Base-by-base conservation (phyloP, 2,797 vertebrate genomes). In the Xyrichtys novacula region DNA sequence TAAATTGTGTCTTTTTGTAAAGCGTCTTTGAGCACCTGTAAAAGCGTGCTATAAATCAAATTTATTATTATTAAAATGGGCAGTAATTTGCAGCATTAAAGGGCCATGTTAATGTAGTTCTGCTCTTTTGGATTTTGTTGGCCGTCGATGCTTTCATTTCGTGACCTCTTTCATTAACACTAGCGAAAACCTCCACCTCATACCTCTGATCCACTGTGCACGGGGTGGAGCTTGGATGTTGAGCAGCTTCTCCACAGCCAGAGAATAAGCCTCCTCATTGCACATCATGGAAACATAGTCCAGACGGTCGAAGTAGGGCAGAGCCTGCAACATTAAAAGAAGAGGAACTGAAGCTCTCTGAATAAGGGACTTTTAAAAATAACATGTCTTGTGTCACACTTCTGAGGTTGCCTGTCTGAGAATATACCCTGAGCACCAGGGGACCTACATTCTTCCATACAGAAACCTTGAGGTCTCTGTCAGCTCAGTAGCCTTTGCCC, bases 221-320 rank as follows among this genome's bases (percentile, higher is more conserved):
- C 97, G 93, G 1, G 29, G 71, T 0, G 97, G 97, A 0, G 96
- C 95, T 15, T 91, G 92, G 89, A 99, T 97, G 85, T 99, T 98
- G 16, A 99, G 95, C 64, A 99, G 89, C 74, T 95, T 98, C 87
- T 98, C 97, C 76, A 99, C 96, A 0, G 97, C 97, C 78, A 99
- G 85, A 2, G 97, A 93, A 55, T 98, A 99, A 1, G 95, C 95
- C 80, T 99, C 87, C 49, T 98, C 97, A 0, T 98, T 98, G 60
- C 97, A 99, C 97, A 98, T 99, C 97, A 99, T 98, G 76, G 97
- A 99, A 29, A 99, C 95, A 0, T 98, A 98, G 75, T 99, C 97
- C 2, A 99, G 93, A 4, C 97, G 95, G 89, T 99, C 97, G 3
- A 99, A 99, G 84, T 99, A 99, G 0, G 97, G 97, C 43, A 99